Conservation (phyloP, 2,113 vertebrate species). For the Sebastes schlegelii region DNA sequence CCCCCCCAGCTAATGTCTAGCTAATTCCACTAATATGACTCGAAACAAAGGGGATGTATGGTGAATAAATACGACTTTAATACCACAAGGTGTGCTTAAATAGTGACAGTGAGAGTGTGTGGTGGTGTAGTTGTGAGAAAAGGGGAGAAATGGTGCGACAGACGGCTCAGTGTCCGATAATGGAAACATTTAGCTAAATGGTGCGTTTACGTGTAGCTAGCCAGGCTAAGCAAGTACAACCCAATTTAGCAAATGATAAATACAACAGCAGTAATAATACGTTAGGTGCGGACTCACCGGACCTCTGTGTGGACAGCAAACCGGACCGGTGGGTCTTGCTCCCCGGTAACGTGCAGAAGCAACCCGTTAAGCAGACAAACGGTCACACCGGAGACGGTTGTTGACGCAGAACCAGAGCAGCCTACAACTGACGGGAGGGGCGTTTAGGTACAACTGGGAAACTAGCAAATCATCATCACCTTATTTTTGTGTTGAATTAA, state of each 20-base stretch:
- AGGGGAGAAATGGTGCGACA: background rate
- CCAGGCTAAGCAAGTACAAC: conserved; percentile 17
- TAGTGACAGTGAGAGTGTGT: accelerated
- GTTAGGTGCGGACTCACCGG: conserved; percentile 52
- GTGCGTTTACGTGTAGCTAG: conserved; percentile 37
- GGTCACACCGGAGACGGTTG: background rate
- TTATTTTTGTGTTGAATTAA: background rate
- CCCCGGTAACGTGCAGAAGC: background rate
- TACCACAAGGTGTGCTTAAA: accelerated
- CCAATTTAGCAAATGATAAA: background rate
- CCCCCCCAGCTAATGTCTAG: no score
- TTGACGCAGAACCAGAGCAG: conserved; percentile 47
- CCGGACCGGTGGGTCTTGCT: background rate
- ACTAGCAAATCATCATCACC: accelerated
- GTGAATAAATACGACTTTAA: background rate
- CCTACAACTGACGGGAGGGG: conserved; percentile 40
- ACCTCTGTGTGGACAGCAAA: background rate
- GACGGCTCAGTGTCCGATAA: conserved; percentile 52
- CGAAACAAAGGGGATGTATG: accelerated
- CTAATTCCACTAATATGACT: background rate
- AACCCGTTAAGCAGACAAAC: conserved; percentile 34
- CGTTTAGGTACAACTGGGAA: conserved; percentile 58
- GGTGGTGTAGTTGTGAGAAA: accelerated
- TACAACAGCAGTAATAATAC: background rate
- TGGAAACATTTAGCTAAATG: conserved; percentile 10